phyloP scores from a whole-genome alignment of 1,140 invertebrate species.

The Nomia melanderi region DNA sequence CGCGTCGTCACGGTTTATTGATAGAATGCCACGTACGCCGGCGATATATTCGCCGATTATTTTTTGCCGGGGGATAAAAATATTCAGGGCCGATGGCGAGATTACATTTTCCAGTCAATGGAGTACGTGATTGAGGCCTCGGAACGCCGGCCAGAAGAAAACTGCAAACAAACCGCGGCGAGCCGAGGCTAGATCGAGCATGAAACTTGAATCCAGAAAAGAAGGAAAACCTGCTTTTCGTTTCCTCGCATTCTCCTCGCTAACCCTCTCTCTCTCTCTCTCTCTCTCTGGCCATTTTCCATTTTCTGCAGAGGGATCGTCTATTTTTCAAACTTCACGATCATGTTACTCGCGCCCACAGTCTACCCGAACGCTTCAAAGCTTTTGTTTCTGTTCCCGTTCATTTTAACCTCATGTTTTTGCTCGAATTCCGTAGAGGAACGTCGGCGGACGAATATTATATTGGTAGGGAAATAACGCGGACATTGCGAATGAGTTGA shows the following conservation, averaged over 20 bases:
- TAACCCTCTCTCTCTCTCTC: not conserved
- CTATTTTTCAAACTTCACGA: not conserved
- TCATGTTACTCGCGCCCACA: not conserved
- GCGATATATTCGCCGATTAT: conserved; percentile 48
- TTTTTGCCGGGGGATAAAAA: conserved; percentile 49
- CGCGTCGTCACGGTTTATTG: conserved; percentile 36
- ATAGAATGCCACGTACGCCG: conserved; percentile 29
- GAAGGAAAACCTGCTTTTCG: not conserved
- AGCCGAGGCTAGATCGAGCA: not conserved
- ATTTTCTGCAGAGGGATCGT: too few relatives aligned
- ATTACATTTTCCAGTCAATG: conserved; percentile 49
- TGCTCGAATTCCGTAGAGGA: too few relatives aligned
- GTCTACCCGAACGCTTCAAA: too few relatives aligned
- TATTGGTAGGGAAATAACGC: too few relatives aligned
- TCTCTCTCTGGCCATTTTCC: too few relatives aligned
- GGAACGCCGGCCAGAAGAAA: conserved; percentile 1
- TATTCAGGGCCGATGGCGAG: conserved; percentile 45
- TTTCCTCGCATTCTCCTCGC: not conserved
- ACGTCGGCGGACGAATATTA: too few relatives aligned
- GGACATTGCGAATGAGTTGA: too few relatives aligned
- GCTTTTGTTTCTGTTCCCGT: too few relatives aligned
- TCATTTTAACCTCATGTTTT: too few relatives aligned
- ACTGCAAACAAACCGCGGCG: conserved; percentile 24
- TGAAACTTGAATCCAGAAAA: conserved; percentile 12
- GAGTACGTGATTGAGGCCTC: conserved; percentile 47